Conservation (phyloP, 2,888 invertebrate species). For the Bibio marci region DNA sequence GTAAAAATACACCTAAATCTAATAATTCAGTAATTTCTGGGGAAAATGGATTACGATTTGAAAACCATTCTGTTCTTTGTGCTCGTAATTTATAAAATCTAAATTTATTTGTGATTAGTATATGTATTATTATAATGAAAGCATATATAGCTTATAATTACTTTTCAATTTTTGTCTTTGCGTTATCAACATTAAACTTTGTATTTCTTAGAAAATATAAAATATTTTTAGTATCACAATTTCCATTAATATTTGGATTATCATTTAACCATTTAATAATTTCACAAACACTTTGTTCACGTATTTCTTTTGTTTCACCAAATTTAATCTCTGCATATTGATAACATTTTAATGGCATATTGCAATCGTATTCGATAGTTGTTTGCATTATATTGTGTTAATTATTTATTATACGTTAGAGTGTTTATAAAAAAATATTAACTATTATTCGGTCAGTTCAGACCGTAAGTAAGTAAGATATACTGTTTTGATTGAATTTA, state of each 20-base stretch:
- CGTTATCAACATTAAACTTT: slow-evolving; percentile 39
- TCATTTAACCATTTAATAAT: slow-evolving; percentile 27
- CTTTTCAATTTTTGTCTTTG: slow-evolving; percentile 37
- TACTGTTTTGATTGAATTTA: too few species aligned
- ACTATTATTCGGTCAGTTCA: too few species aligned
- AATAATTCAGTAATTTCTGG: slow-evolving; percentile 39
- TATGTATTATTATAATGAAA: background rate
- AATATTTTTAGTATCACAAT: slow-evolving; percentile 32
- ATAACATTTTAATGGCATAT: background rate
- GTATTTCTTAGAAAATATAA: slow-evolving; percentile 40
- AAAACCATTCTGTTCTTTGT: slow-evolving; percentile 41
- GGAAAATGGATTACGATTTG: slow-evolving; percentile 36
- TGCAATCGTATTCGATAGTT: slow-evolving; percentile 16
- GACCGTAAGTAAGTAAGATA: too few species aligned
- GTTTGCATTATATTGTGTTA: too few species aligned
- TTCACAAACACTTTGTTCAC: slow-evolving; percentile 17
- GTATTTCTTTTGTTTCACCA: slow-evolving; percentile 20
- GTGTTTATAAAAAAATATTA: too few species aligned
- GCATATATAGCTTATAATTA: slow-evolving; percentile 8
- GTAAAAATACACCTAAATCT: slow-evolving; percentile 40
- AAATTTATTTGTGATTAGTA: background rate
- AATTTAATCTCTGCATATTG: slow-evolving; percentile 8
- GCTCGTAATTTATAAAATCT: slow-evolving; percentile 37
- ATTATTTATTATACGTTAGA: too few species aligned
- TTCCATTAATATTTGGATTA: slow-evolving; percentile 27